Evolutionary conservation across 2,888 invertebrate species (phyloP).

Genomic region (Apantesis nais): DNA sequence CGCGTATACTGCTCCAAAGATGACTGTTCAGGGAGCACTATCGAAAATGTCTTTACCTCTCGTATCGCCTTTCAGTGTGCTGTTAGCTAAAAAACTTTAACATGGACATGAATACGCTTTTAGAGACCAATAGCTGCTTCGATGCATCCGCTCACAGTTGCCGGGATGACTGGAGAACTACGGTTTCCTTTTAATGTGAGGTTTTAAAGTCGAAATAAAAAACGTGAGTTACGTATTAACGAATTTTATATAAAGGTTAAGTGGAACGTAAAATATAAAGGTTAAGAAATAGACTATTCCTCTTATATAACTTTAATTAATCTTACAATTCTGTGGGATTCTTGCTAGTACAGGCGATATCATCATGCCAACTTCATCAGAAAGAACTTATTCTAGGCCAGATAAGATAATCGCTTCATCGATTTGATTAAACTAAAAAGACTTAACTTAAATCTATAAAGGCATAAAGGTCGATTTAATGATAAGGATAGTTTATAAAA

Average conservation of each 20-base stretch:
- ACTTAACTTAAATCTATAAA: too few species aligned
- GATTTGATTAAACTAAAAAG: too few species aligned
- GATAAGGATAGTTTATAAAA: too few species aligned
- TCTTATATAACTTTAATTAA: background rate
- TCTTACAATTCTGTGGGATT: background rate
- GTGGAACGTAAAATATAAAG: too few species aligned
- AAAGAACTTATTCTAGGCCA: too few species aligned
- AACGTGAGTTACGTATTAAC: constrained; percentile 14
- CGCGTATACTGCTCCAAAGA: constrained; percentile 6
- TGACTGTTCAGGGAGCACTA: constrained; percentile 20
- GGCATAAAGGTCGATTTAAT: too few species aligned
- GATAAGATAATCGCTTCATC: too few species aligned
- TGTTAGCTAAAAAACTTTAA: constrained; percentile 62
- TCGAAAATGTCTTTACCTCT: constrained; percentile 23
- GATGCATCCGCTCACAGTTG: constrained; percentile 46
- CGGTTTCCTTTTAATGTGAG: constrained; percentile 56
- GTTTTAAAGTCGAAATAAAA: constrained; percentile 23
- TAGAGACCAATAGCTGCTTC: constrained; percentile 58
- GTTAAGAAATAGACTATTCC: too few species aligned
- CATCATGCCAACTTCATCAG: too few species aligned
- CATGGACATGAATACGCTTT: constrained; percentile 74
- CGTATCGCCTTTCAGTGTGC: constrained; percentile 39
- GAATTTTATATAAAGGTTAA: background rate
- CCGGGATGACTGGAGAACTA: constrained; percentile 32
- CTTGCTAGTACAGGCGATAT: too few species aligned